Base-by-base conservation (phyloP, 2,113 vertebrate species). In the Cynopterus brachyotis region DNA sequence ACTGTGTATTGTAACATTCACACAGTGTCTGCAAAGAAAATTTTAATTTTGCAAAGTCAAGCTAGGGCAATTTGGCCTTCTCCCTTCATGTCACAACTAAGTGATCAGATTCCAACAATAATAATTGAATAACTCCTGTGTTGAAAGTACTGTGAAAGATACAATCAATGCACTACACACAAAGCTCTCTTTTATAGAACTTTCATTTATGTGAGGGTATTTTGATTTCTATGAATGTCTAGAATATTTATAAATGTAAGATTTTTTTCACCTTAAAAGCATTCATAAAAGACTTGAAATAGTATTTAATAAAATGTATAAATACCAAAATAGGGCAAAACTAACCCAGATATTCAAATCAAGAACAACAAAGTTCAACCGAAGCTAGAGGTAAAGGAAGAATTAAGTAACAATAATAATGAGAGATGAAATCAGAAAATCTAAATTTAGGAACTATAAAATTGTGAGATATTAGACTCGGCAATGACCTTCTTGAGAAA, bases 261-360 rank as follows among this genome's bases (percentile, higher is more conserved):
- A 57, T 60, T 82, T n/a, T 82, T 73, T 47, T 85, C 67, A 37
- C 22, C 28, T 82, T 22, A 55, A 93, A 20, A 79, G 26, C 17
- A 82, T 93, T 69, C 16, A 35, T 35, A 85, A 83, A 90, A n/a
- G 8, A 47, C 50, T 11, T 53, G n/a, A 76, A 70, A 17, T 17
- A n/a, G 32, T 45, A 24, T 81, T 89, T 94, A 62, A 42, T 92
- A 93, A 79, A 96, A 85, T 86, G 11, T 45, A 67, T 13, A 89
- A 24, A 92, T 81, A 70, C 2, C 45, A 47, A 91, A 95, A 89
- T 20, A 60, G 35, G 26, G 9, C 13, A 26, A 82, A 88, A 67
- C 10, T 79, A 59, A 72, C 28, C 10, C 3, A 83, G 95, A 91
- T 40, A 55, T 40, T 12, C 28, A 91, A 82, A 66, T 35, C n/a